phyloP scores from a whole-genome alignment of 2,797 vertebrate genomes.

The Hylomyscus alleni region DNA sequence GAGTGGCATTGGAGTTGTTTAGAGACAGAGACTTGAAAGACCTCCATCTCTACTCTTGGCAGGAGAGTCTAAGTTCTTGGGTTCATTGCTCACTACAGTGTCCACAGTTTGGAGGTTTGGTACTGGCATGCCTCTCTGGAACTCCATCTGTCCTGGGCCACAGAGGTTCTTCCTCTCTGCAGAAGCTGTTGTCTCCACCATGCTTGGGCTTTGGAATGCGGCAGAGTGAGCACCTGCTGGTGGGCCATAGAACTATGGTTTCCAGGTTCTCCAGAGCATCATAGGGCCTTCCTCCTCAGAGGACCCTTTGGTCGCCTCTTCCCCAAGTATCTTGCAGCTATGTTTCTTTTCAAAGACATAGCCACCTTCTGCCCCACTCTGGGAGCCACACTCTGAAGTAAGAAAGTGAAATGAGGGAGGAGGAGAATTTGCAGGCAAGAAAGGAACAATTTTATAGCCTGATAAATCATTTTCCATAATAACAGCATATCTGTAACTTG shows the following conservation, averaged over 20 bases:
- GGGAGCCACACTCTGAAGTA: not conserved
- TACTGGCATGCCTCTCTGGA: not conserved
- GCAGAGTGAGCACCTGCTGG: not conserved
- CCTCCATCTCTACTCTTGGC: not conserved
- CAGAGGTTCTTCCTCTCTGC: not conserved
- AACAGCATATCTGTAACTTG: conserved; percentile 26
- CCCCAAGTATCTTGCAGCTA: not conserved
- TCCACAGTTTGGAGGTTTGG: not conserved
- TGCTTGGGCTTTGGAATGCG: not conserved
- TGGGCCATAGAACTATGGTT: not conserved
- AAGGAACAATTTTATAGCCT: conserved; percentile 9
- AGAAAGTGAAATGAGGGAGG: conserved; percentile 41
- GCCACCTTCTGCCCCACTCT: not conserved
- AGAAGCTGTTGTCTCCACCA: not conserved
- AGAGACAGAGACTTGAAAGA: not conserved
- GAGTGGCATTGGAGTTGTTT: not conserved
- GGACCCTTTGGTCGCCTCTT: not conserved
- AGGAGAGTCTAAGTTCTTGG: not conserved
- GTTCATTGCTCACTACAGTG: not conserved
- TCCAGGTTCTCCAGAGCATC: not conserved
- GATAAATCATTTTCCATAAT: conserved; percentile 47
- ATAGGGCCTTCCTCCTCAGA: not conserved
- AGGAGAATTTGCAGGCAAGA: conserved; percentile 50
- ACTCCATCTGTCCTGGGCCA: not conserved
- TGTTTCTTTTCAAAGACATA: not conserved